Conservation (phyloP, 2,113 vertebrate species). For the Microtus pennsylvanicus region DNA sequence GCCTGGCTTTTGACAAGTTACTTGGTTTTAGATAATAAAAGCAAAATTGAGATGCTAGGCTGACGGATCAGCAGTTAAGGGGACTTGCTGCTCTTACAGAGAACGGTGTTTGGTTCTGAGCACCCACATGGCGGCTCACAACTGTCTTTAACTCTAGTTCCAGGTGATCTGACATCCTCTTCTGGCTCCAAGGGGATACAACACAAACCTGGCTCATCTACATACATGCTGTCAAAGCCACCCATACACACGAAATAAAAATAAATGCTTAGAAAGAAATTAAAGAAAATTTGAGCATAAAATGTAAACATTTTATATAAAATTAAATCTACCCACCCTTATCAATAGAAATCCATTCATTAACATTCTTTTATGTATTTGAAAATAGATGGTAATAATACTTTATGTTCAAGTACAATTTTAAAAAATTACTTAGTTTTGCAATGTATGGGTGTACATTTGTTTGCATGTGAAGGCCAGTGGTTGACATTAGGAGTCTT, state of each 20-base stretch:
- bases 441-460: not conserved
- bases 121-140: not conserved
- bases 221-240: not conserved
- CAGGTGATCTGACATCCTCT: not conserved
- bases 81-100: not conserved
- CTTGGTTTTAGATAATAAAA: constrained; percentile 9
- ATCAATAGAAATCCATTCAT: constrained; percentile 9
- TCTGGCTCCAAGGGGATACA: not conserved
- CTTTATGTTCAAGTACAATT: not conserved
- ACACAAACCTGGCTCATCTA: not conserved
- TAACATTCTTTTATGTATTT: constrained; percentile 53
- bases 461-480: not conserved
- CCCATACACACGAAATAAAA: not conserved
- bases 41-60: constrained; percentile 5
- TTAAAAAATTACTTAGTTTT: not conserved
- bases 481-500: not conserved
- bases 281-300: constrained; percentile 36
- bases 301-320: constrained; percentile 36
- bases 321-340: not conserved
- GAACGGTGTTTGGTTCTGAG: not conserved
- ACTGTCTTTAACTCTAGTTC: not conserved
- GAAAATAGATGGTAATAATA: not conserved
- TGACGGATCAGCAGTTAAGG: too few species aligned
- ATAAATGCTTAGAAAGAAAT: not conserved
- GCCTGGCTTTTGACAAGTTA: not conserved